phyloP scores from a whole-genome alignment of 1,140 invertebrate species.

The Leptinotarsa undecemlineata region DNA sequence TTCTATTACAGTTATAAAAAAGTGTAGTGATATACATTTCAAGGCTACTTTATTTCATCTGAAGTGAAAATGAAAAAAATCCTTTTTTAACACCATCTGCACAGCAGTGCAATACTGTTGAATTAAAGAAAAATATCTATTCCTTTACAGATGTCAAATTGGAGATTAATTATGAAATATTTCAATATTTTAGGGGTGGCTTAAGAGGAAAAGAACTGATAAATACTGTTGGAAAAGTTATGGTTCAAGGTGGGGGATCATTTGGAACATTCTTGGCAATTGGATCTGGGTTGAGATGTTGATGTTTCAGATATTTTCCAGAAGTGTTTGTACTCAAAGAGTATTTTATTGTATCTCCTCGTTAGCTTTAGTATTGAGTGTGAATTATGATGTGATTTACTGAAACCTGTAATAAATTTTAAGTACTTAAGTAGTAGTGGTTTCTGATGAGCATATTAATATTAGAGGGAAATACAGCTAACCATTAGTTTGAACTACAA shows the following conservation, averaged over 20 bases:
- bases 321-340: neutral
- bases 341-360: slow-evolving; percentile 5
- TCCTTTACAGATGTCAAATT: too few species aligned
- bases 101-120: too few species aligned
- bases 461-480: too few species aligned
- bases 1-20: too few species aligned
- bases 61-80: neutral
- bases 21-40: neutral
- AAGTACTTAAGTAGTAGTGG: neutral
- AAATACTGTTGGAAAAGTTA: slow-evolving; percentile 91
- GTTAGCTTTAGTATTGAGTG: slow-evolving; percentile 1
- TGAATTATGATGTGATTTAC: slow-evolving; percentile 16
- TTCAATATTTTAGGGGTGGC: slow-evolving; percentile 71
- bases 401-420: slow-evolving; percentile 22
- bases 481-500: too few species aligned
- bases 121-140: too few species aligned
- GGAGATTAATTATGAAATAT: neutral
- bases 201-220: slow-evolving; percentile 88
- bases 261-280: slow-evolving; percentile 97
- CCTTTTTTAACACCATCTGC: neutral
- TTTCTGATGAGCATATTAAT: too few species aligned
- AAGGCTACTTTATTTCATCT: neutral
- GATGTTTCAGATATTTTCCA: neutral
- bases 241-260: slow-evolving; percentile 94
- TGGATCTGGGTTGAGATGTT: slow-evolving; percentile 79